Evolutionary conservation across 2,888 invertebrate genomes (phyloP).

Genomic region (Netelia inedita): DNA sequence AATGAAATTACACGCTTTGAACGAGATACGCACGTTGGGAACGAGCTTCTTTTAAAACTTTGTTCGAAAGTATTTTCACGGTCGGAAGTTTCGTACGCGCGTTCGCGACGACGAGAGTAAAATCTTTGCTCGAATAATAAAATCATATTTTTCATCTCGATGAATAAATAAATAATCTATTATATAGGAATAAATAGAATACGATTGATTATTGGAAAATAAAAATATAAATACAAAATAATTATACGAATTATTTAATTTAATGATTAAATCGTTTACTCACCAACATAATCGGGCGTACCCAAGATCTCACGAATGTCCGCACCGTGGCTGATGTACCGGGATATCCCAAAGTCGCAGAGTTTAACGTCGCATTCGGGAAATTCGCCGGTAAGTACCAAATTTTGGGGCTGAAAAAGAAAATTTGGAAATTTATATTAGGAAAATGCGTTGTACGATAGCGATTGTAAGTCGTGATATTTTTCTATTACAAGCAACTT

Average conservation of each 20-base stretch:
- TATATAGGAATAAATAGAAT: too few species aligned
- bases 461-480: slow-evolving; percentile 5
- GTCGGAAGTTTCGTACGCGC: slow-evolving; percentile 1
- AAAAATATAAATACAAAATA: too few species aligned
- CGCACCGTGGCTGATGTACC: slow-evolving; percentile 95
- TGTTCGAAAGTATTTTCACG: not conserved
- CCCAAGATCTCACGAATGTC: slow-evolving; percentile 98
- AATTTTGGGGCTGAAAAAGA: slow-evolving; percentile 94
- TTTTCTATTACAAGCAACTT: not conserved
- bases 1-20: slow-evolving; percentile 71
- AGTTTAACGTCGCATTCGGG: slow-evolving; percentile 93
- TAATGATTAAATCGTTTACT: slow-evolving; percentile 81
- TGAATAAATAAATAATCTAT: too few species aligned
- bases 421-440: slow-evolving; percentile 31
- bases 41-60: not conserved
- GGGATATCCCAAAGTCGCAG: slow-evolving; percentile 97
- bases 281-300: slow-evolving; percentile 97
- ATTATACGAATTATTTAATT: not conserved
- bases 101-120: not conserved
- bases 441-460: slow-evolving; percentile 11
- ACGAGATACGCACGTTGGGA: slow-evolving; percentile 9
- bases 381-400: slow-evolving; percentile 93
- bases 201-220: too few species aligned
- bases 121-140: not conserved
- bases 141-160: not conserved